Evolutionary conservation across 2,797 vertebrate species (phyloP).

Genomic region (Macroramphosus scolopax): DNA sequence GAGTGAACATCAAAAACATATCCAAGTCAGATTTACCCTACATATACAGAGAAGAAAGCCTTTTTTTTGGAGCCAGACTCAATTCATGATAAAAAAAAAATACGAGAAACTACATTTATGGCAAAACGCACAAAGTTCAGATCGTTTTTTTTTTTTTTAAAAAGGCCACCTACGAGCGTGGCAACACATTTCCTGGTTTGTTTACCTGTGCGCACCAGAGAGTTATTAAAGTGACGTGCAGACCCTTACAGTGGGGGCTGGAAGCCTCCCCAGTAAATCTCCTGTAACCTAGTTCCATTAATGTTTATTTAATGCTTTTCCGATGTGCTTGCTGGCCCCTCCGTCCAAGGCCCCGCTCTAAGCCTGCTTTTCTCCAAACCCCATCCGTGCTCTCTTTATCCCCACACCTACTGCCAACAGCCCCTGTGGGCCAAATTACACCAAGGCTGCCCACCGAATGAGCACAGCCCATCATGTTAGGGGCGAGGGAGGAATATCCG

Average conservation of each 20-base stretch:
- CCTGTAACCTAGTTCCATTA: conserved; percentile 83
- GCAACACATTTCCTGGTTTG: conserved; percentile 76
- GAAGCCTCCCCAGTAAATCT: conserved; percentile 81
- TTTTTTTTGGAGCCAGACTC: conserved; percentile 15
- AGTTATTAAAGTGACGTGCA: conserved; percentile 78
- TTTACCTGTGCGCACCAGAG: conserved; percentile 80
- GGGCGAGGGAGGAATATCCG: conserved; percentile 36
- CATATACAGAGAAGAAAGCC: conserved; percentile 21
- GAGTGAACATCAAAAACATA: conserved; percentile 53
- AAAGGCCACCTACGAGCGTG: conserved; percentile 65
- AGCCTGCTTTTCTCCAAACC: conserved; percentile 70
- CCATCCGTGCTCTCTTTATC: conserved; percentile 66
- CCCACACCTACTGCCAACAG: conserved; percentile 66
- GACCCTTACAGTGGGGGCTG: conserved; percentile 70
- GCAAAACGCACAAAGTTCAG: conserved; percentile 51
- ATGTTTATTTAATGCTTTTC: conserved; percentile 83
- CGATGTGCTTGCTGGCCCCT: conserved; percentile 69
- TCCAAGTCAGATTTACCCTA: conserved; percentile 63
- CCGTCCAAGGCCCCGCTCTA: conserved; percentile 68
- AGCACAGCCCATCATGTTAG: conserved; percentile 62
- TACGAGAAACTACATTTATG: conserved; percentile 34
- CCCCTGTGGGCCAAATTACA: conserved; percentile 72
- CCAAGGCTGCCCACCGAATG: conserved; percentile 67
- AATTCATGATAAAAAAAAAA: conserved; percentile 30
- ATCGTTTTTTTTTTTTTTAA: conserved; percentile 46